phyloP scores from a whole-genome alignment of 2,888 invertebrate genomes.

The Tipula lateralis region DNA sequence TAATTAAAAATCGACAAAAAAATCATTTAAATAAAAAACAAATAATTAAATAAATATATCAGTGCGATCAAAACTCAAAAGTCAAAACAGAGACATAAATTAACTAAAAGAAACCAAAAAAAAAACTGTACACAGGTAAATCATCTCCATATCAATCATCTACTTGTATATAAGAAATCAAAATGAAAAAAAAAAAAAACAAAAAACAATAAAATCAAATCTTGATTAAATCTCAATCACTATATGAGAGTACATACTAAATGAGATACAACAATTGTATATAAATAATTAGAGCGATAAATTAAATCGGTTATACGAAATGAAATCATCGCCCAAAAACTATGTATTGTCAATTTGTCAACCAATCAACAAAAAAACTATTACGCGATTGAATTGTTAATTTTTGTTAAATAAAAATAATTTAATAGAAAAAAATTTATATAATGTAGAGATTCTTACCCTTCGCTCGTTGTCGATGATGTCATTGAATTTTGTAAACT shows the following conservation, averaged over 20 bases:
- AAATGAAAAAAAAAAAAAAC: background rate
- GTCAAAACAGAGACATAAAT: background rate
- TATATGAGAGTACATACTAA: background rate
- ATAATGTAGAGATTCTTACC: constrained; percentile 41
- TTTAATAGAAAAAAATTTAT: background rate
- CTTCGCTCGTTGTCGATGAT: constrained; percentile 41
- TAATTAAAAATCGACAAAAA: background rate
- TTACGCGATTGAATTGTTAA: background rate
- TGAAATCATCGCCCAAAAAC: background rate
- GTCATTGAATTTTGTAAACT: constrained; percentile 42
- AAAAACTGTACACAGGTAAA: background rate
- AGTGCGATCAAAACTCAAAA: background rate
- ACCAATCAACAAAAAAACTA: background rate
- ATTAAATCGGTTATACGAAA: background rate
- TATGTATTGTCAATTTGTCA: background rate
- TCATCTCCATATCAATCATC: background rate
- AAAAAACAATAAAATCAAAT: background rate
- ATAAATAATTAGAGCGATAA: background rate
- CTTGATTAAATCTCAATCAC: background rate
- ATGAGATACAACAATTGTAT: too few relatives aligned
- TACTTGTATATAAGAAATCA: background rate
- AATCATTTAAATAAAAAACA: background rate
- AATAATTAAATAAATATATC: background rate
- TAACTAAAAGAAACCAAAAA: background rate
- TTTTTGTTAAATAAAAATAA: background rate